These are phyloP conservation scores for Uropetala carovei DNA, from an alignment of 2,888 invertebrate species.

Conservation along the genomic window DNA sequence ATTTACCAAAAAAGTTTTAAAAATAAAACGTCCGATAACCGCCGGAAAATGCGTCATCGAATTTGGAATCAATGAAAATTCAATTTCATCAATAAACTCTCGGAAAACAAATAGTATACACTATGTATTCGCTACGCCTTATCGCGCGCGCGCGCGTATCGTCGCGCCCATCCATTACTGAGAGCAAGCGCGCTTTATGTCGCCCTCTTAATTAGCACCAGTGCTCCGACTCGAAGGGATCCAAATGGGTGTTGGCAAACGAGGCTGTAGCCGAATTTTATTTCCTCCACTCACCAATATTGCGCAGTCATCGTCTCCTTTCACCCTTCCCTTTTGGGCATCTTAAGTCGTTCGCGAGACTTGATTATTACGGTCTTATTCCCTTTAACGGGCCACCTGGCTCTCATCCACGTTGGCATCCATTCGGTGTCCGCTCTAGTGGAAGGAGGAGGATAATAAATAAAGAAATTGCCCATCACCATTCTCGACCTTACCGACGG, in stretches of 20 bases:
- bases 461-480: too few species aligned
- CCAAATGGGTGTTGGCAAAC: neutral
- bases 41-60: too few species aligned
- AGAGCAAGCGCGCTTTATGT: neutral
- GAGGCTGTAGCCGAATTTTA: neutral
- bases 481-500: too few species aligned
- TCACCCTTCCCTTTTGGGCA: neutral
- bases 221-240: neutral
- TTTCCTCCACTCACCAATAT: neutral
- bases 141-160: too few species aligned
- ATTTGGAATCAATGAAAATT: too few species aligned
- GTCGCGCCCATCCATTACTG: too few species aligned
- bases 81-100: too few species aligned
- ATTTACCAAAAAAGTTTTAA: too few species aligned
- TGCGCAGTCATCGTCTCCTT: neutral
- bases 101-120: too few species aligned
- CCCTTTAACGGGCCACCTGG: slow-evolving; percentile 5
- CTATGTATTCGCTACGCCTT: too few species aligned
- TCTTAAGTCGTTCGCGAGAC: neutral
- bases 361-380: neutral
- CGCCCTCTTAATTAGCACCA: neutral
- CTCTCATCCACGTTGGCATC: neutral
- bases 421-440: neutral
- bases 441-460: neutral
- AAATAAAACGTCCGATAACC: too few species aligned